Percentiles rank a stretch among this genome's conserved stretches.
Conservation (phyloP, 1,140 invertebrate genomes). For the Parapsyche elsis region DNA sequence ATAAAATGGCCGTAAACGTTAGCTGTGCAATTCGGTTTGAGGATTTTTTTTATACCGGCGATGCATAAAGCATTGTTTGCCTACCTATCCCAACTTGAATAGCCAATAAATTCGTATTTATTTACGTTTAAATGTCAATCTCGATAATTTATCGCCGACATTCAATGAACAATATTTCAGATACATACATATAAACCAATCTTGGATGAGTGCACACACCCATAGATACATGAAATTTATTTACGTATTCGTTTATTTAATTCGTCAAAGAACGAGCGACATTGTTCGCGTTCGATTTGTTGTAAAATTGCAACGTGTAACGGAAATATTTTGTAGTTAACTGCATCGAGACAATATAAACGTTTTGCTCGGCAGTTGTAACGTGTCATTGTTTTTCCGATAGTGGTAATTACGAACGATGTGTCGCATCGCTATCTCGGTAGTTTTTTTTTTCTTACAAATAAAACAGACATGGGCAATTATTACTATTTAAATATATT, state of each 20-base stretch:
- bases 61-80: slow-evolving; percentile 50
- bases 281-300: background rate
- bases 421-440: too few species aligned
- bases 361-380: too few species aligned
- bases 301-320: background rate
- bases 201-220: background rate
- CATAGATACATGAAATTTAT: background rate
- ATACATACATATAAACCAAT: background rate
- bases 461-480: too few species aligned
- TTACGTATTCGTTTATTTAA: background rate
- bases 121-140: slow-evolving; percentile 54
- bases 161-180: slow-evolving; percentile 51
- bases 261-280: background rate
- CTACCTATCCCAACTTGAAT: slow-evolving; percentile 50
- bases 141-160: slow-evolving; percentile 40
- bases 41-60: slow-evolving; percentile 10
- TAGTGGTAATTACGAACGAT: too few species aligned
- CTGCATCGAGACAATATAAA: too few species aligned
- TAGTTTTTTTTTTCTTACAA: too few species aligned
- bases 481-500: too few species aligned
- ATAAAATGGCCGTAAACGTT: background rate
- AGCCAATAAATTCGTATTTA: slow-evolving; percentile 54
- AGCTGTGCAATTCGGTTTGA: background rate
- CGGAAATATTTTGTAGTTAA: too few species aligned
- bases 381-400: too few species aligned